Evolutionary conservation across 2,113 vertebrate genomes (phyloP).

Genomic region (Odocoileus virginianus): DNA sequence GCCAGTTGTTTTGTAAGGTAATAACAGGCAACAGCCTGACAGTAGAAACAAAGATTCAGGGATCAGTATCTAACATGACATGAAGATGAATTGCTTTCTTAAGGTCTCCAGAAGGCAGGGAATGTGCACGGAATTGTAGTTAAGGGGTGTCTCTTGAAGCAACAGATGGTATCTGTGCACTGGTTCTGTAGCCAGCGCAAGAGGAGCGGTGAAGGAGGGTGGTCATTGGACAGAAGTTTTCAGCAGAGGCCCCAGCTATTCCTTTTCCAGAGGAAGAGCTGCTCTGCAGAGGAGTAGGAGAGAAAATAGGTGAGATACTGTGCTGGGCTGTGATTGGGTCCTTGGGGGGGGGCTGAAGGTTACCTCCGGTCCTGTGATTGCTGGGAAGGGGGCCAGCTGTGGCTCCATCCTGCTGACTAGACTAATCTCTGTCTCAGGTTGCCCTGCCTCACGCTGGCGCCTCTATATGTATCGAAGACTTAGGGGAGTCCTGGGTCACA

Average conservation of each 20-base stretch:
- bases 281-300: background rate
- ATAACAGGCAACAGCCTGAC: background rate
- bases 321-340: background rate
- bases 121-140: background rate
- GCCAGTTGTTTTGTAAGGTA: background rate
- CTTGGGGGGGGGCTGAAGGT: background rate
- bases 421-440: conserved; percentile 26
- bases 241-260: background rate
- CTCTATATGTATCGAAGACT: conserved; percentile 35
- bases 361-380: background rate
- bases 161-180: background rate
- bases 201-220: background rate
- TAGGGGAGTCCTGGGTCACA: conserved; percentile 30
- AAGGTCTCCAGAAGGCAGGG: background rate
- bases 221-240: background rate
- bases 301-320: background rate
- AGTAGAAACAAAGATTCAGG: background rate
- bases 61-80: background rate
- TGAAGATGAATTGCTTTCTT: background rate
- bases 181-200: background rate
- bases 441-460: background rate
- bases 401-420: conserved; percentile 7
- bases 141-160: background rate
- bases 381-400: background rate
- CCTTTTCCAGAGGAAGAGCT: background rate